These are phyloP conservation scores for Aspidiotus destructor DNA, from an alignment of 2,888 invertebrate genomes.

Conservation along the genomic window DNA sequence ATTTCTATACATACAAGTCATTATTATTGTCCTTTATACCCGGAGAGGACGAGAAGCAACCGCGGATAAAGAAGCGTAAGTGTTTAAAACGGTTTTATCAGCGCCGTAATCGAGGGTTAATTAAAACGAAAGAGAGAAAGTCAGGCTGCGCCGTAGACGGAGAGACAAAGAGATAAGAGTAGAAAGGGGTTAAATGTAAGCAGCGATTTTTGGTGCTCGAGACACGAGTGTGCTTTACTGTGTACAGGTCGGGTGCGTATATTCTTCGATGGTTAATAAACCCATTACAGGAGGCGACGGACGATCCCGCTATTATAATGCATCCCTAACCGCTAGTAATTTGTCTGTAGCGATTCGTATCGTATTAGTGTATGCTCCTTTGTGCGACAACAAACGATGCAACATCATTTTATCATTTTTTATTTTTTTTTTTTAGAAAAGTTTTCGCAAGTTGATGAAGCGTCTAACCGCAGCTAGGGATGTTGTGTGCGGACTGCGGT, in stretches of 20 bases:
- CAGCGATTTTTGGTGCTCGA: background rate
- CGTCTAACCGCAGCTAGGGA: no score
- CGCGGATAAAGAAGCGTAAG: slow-evolving; percentile 19
- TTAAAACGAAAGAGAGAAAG: slow-evolving; percentile 26
- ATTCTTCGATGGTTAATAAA: background rate
- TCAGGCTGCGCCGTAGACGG: background rate
- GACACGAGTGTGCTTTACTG: background rate
- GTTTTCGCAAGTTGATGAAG: no score
- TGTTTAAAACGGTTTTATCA: slow-evolving; percentile 29
- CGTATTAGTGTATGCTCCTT: background rate
- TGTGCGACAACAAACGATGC: no score
- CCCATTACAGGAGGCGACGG: slow-evolving; percentile 20
- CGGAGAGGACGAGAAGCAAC: background rate
- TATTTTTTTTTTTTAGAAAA: no score
- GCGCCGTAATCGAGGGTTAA: slow-evolving; percentile 27
- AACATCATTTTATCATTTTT: no score
- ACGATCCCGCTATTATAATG: slow-evolving; percentile 10
- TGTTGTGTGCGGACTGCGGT: no score
- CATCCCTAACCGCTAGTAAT: slow-evolving; percentile 30
- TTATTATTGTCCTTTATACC: slow-evolving; percentile 1
- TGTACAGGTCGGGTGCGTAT: background rate
- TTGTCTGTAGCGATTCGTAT: slow-evolving; percentile 31
- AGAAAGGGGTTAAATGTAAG: background rate
- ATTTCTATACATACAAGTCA: no score
- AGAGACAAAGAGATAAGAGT: background rate